These are phyloP conservation scores for Perizoma affinitatum DNA, from an alignment of 2,888 invertebrate genomes.

Conservation along the genomic window DNA sequence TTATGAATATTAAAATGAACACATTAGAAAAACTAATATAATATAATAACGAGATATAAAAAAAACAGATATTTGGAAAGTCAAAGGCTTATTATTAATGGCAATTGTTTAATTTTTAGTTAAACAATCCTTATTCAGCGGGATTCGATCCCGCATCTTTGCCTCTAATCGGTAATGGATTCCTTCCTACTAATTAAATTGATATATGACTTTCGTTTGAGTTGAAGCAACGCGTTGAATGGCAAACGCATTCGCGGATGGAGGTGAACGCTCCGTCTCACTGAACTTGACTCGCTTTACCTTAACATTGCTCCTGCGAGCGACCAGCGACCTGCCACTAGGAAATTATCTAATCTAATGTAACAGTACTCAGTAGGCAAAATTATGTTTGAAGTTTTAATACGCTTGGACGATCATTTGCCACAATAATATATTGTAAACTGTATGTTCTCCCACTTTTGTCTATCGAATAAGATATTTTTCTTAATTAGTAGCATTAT, in stretches of 20 bases:
- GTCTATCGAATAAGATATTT: conserved; percentile 16
- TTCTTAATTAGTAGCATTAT: conserved; percentile 25
- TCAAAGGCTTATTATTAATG: too few relatives aligned
- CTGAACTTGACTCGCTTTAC: conserved; percentile 74
- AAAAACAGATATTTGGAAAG: too few relatives aligned
- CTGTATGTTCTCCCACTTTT: not conserved
- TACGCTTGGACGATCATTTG: not conserved
- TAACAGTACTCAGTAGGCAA: conserved; percentile 21
- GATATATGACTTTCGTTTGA: conserved; percentile 28
- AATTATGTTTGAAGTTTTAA: conserved; percentile 8
- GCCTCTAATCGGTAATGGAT: too few relatives aligned
- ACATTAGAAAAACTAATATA: too few relatives aligned
- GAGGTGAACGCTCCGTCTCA: conserved; percentile 68
- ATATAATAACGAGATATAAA: too few relatives aligned
- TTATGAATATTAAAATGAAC: too few relatives aligned
- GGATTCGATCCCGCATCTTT: too few relatives aligned
- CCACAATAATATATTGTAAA: not conserved
- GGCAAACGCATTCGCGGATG: conserved; percentile 56
- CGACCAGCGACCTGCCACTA: conserved; percentile 33
- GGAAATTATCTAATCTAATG: conserved; percentile 47
- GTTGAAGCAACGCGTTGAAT: conserved; percentile 39
- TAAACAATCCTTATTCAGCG: too few relatives aligned
- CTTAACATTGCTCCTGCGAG: conserved; percentile 58
- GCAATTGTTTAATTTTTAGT: too few relatives aligned
- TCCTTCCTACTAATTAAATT: not conserved